Base-by-base conservation (phyloP, 2,888 invertebrate genomes). In the Dorcus parallelipipedus region DNA sequence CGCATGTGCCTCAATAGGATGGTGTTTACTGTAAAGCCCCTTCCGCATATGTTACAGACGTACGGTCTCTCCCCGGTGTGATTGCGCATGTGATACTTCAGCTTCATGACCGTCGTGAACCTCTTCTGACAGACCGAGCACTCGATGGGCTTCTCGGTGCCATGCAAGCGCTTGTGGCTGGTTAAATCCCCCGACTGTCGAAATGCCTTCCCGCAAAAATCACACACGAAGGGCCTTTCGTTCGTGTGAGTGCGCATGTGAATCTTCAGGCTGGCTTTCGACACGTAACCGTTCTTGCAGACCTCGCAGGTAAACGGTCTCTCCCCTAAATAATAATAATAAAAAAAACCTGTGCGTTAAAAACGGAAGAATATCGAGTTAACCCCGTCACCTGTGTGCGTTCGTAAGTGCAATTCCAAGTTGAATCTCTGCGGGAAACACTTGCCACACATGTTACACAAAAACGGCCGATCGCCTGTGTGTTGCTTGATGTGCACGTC, bases 211-310 rank as follows among this genome's bases (percentile, higher is more conserved):
- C 79, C 79, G 61, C 79, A 79, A 66, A 78, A 78, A 61, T 78
- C 76, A 59, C 80, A 80, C 48, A 75, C 77, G 65, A 78, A 80
- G 3, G 80, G 80, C 41, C 79, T 65, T 64, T 79, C 80, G 59
- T 79, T 79, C 3, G 79, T 79, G 61, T 80, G 80, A 0, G 79
- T 79, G 38, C 79, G 63, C 79, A 80, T 79, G 61, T 80, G 80
- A 56, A 79, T 79, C 67, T 79, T 79, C 54, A 79, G 69, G 61
- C 79, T 78, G 1, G 79, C 79, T 63, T 79, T 79, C 5, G 79
- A 79, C 8, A 79, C 79, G 61, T 78, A 79, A 26, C 78, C 77
- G 62, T 79, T 78, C 69, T 78, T 77, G 62, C 79, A 79, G 4
- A 79, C 69, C 67, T 78, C 79, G 63, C 79, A 79, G 39, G 74